phyloP scores from a whole-genome alignment of 1,140 invertebrate genomes.

The Euglossa dilemma region DNA sequence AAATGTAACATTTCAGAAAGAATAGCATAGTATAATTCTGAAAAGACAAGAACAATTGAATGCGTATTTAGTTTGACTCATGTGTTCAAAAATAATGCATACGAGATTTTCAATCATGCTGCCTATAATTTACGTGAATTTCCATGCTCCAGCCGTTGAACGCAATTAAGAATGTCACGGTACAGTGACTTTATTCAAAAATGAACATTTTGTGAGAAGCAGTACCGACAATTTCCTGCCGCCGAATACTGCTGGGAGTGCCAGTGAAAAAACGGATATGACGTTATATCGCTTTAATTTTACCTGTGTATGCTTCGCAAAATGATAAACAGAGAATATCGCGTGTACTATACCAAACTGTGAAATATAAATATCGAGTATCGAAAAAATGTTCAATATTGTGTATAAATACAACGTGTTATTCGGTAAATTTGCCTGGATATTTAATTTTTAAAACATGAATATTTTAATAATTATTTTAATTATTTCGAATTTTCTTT shows the following conservation, averaged over 20 bases:
- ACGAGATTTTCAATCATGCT: neutral
- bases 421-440: too few species aligned
- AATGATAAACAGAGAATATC: neutral
- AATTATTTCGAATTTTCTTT: too few species aligned
- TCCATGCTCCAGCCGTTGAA: conserved; percentile 31
- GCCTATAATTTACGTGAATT: conserved; percentile 38
- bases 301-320: neutral
- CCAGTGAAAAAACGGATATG: conserved; percentile 56
- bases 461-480: too few species aligned
- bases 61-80: neutral
- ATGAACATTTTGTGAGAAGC: conserved; percentile 63
- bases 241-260: conserved; percentile 55
- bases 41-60: neutral
- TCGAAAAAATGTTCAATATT: too few species aligned
- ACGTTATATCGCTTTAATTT: conserved; percentile 37
- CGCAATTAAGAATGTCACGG: conserved; percentile 59
- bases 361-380: neutral
- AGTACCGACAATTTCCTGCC: conserved; percentile 60
- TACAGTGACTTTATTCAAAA: conserved; percentile 65
- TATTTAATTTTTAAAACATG: too few species aligned
- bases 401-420: too few species aligned
- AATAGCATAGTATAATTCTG: neutral
- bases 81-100: neutral
- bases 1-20: neutral
- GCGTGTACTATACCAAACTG: neutral